Conservation (phyloP, 2,888 invertebrate species). For the Spodoptera littoralis region DNA sequence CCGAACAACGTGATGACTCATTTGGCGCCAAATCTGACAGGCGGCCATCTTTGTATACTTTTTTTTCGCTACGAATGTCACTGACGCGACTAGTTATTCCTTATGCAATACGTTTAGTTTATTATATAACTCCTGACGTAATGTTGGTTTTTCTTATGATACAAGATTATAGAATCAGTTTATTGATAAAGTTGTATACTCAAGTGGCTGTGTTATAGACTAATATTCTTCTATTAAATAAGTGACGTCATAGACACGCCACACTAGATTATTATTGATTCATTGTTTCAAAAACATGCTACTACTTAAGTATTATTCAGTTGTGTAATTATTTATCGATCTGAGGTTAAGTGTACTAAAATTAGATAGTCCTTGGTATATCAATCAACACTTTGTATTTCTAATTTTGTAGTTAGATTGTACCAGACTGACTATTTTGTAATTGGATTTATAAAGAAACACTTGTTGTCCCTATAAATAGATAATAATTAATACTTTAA, state of each 20-base stretch:
- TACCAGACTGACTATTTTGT: too few species aligned
- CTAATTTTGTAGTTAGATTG: too few species aligned
- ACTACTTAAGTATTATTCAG: not conserved
- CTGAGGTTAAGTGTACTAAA: too few species aligned
- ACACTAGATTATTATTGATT: slow-evolving; percentile 6
- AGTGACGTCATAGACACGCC: slow-evolving; percentile 24
- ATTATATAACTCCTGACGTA: slow-evolving; percentile 49
- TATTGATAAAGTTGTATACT: slow-evolving; percentile 27
- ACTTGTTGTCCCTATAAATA: too few species aligned
- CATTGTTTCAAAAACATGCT: slow-evolving; percentile 20
- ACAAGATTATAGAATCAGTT: slow-evolving; percentile 16
- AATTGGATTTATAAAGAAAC: too few species aligned
- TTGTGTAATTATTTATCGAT: not conserved
- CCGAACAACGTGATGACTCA: slow-evolving; percentile 49
- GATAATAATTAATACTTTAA: too few species aligned
- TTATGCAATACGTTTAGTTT: slow-evolving; percentile 44
- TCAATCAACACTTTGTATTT: too few species aligned
- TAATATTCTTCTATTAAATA: slow-evolving; percentile 1
- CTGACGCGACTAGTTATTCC: slow-evolving; percentile 30
- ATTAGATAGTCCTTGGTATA: too few species aligned
- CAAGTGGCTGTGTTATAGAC: slow-evolving; percentile 20
- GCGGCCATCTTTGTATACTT: slow-evolving; percentile 50
- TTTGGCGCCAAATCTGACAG: slow-evolving; percentile 53
- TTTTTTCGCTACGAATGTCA: slow-evolving; percentile 45
- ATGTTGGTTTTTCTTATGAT: slow-evolving; percentile 35